Base-by-base conservation (phyloP, 2,888 invertebrate species). In the Orthosia gracilis region DNA sequence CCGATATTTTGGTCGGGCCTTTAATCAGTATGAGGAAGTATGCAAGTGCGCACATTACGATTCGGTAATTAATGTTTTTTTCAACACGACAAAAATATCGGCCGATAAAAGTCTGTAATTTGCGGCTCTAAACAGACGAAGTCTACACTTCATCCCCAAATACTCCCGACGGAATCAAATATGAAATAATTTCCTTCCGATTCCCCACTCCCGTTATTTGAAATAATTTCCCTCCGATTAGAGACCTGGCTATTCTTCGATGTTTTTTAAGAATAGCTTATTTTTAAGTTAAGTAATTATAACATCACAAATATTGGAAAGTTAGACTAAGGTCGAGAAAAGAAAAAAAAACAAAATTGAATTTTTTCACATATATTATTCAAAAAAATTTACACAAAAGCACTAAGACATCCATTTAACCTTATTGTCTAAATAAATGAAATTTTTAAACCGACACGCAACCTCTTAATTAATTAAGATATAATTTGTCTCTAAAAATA, bases 381-480 rank as follows among this genome's bases (percentile, higher is more conserved):
- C 95, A 96, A 96, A 96, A 95, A 96, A 96, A 96, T 94, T 94
- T 96, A 96, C 96, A 96, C 96, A 96, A 96, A 96, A 96, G 96
- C 96, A 96, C 96, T 96, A 96, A 96, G 95, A 96, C 96, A 96
- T 96, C 96, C 96, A 96, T 95, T 96, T 95, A 96, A 96, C 92
- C 96, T 96, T 96, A 96, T 94, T 93, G 94, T 95, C 96, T 96
- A 96, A 94, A 95, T 96, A 95, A 96, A 96, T 94, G 95, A 96
- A 96, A 92, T 92, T 94, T 77, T 93, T 94, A 95, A 95, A 94
- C 91, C 94, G 93, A 95, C 96, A 96, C 95, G 93, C 94, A 95
- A 96, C 94, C 93, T 93, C 95, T 95, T 96, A 95, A 92, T 94
- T 96, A 94, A 92, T 91, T 91, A 94, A 92, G 92, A 95, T 95